Evolutionary conservation across 2,888 invertebrate genomes (phyloP).

Genomic region (Mechanitis mazaeus): DNA sequence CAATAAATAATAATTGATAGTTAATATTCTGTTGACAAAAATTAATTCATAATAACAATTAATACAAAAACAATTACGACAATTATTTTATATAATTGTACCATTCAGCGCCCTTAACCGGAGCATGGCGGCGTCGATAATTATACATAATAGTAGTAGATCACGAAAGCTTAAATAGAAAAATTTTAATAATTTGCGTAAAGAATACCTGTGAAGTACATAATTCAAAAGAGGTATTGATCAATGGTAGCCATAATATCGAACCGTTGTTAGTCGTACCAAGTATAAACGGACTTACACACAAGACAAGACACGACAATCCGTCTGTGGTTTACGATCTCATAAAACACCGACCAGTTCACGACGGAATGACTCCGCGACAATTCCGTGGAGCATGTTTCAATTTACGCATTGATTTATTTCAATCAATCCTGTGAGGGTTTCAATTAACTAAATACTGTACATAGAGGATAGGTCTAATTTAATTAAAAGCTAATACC

Average conservation of each 20-base stretch:
- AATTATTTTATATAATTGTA: too few species aligned
- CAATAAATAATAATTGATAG: not conserved
- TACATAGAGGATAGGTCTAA: too few species aligned
- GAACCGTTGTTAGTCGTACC: constrained; percentile 33
- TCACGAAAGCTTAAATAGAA: too few species aligned
- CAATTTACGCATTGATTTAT: constrained; percentile 14
- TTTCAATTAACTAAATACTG: not conserved
- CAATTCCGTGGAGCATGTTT: constrained; percentile 16
- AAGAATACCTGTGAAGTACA: too few species aligned
- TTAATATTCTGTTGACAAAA: not conserved
- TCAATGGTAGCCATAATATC: not conserved
- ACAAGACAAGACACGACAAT: constrained; percentile 51
- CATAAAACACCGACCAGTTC: constrained; percentile 56
- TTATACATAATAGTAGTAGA: too few species aligned
- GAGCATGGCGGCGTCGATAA: too few species aligned
- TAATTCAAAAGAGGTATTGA: too few species aligned
- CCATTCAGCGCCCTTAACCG: too few species aligned
- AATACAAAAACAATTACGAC: too few species aligned
- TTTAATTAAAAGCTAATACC: too few species aligned
- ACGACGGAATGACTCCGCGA: constrained; percentile 29
- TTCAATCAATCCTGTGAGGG: not conserved
- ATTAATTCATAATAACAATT: too few species aligned
- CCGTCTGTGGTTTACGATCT: constrained; percentile 62
- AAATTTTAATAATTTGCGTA: too few species aligned
- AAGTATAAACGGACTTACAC: constrained; percentile 40